phyloP scores from a whole-genome alignment of 2,888 invertebrate genomes.

The Drosophila emarginata region DNA sequence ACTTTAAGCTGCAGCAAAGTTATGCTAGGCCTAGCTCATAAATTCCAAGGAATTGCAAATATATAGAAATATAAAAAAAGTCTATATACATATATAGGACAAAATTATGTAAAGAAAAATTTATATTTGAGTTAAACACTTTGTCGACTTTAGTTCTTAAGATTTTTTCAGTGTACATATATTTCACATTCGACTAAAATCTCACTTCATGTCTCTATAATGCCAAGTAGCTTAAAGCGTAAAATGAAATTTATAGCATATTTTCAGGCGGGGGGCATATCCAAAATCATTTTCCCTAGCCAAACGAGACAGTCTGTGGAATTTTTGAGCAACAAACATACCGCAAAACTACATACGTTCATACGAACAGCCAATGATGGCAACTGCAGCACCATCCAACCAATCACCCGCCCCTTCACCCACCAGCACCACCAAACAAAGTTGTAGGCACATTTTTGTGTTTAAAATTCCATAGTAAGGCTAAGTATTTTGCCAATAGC shows the following conservation, averaged over 20 bases:
- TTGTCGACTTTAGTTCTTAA: no score
- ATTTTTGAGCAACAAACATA: constrained; percentile 20
- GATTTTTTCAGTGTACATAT: neutral
- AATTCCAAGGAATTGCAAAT: no score
- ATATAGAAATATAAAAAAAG: no score
- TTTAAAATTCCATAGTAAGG: constrained; percentile 42
- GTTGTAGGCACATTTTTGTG: constrained; percentile 36
- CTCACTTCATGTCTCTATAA: neutral
- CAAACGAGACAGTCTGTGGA: constrained; percentile 2
- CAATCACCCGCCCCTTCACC: constrained; percentile 9
- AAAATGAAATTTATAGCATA: constrained; percentile 32
- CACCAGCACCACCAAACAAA: neutral
- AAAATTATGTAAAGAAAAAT: no score
- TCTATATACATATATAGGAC: no score
- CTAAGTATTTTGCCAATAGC: constrained; percentile 36
- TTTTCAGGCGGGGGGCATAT: constrained; percentile 18
- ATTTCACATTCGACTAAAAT: neutral
- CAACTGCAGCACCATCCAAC: no score
- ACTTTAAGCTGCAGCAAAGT: no score
- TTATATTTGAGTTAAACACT: no score
- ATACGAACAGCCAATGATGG: neutral
- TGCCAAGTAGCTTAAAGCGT: neutral
- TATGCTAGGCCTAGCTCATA: no score
- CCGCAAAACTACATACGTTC: constrained; percentile 25
- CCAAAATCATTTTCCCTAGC: constrained; percentile 18